Evolutionary conservation across 2,888 invertebrate genomes (phyloP).

Genomic region (Nymphalis polychloros): DNA sequence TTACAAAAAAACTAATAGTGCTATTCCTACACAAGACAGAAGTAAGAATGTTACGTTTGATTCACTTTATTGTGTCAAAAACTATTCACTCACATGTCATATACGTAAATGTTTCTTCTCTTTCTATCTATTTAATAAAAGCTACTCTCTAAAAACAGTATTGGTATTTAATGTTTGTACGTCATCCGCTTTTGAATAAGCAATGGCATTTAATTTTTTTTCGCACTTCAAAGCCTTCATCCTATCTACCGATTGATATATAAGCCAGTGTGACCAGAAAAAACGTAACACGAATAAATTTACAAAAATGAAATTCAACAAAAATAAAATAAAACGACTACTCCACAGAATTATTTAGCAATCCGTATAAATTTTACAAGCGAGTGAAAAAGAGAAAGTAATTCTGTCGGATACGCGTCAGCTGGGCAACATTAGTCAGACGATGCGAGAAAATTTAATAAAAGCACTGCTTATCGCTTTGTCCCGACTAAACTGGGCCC

Average conservation of each 20-base stretch:
- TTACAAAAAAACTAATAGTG: no score
- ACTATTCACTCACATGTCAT: no score
- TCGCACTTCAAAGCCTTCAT: neutral
- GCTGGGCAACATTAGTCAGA: slow-evolving; percentile 76
- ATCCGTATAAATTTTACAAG: slow-evolving; percentile 53
- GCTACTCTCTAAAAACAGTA: no score
- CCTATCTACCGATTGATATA: neutral
- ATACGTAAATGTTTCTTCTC: no score
- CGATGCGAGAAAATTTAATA: slow-evolving; percentile 79
- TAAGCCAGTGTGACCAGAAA: slow-evolving; percentile 5
- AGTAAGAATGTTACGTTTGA: no score
- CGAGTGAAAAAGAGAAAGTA: slow-evolving; percentile 64
- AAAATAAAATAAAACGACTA: slow-evolving; percentile 26
- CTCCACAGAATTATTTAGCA: slow-evolving; percentile 51
- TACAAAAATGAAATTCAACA: slow-evolving; percentile 23
- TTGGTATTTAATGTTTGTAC: no score
- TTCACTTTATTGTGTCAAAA: no score
- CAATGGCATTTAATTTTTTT: neutral
- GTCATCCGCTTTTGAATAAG: no score
- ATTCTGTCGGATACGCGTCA: slow-evolving; percentile 69
- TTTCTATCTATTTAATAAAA: no score
- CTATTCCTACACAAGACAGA: no score
- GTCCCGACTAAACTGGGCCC: slow-evolving; percentile 46
- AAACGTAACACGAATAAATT: slow-evolving; percentile 2
- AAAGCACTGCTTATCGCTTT: slow-evolving; percentile 69